Evolutionary conservation across 2,113 vertebrate species (phyloP), one percentile per base, ranked within the genome.

Genomic region (Sphyrna mokarran): DNA sequence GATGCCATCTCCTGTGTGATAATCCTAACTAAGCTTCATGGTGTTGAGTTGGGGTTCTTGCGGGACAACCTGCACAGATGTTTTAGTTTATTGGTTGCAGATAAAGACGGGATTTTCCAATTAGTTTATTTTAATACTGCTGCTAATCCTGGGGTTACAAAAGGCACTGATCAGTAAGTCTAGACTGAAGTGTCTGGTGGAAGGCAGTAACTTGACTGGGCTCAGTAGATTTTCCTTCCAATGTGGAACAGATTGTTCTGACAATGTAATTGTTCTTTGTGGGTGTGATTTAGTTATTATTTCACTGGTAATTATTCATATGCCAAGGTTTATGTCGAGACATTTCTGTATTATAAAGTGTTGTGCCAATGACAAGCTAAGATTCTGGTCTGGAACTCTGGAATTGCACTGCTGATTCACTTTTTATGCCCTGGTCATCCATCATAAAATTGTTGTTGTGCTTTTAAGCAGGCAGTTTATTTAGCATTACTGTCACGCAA

Each of bases 91-190:
- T 93, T 93, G 63, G 61, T 20, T 66, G 61, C 61, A 37, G 29
- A 16, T 66, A 93, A 66, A 93, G 89, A 33, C 16, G 54, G 87
- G 89, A 93, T 93, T n/a, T 93, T 66, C 61, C 20, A 58, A 93
- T 63, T 93, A 63, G 89, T 93, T 93, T 66, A 22, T 66, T 93
- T 37, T 93, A 93, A 93, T 93, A 93, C 89, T 93, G 58, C 33
- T 63, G n/a, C 1, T 93, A 93, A 93, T 93, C 61, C 89, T 93
- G n/a, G 61, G 18, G n/a, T 37, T 66, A 66, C 89, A 93, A 37
- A 66, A 63, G 37, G 18, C 58, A 66, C 89, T 66, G 89, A 66
- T 22, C 63, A 58, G n/a, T 66, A 93, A 93, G 89, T 93, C 89
- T 93, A 93, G 89, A 93, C 89, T 66, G 61, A 93, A 66, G 6